phyloP scores from a whole-genome alignment of 2,888 invertebrate genomes.

The Tuberolachnus salignus region DNA sequence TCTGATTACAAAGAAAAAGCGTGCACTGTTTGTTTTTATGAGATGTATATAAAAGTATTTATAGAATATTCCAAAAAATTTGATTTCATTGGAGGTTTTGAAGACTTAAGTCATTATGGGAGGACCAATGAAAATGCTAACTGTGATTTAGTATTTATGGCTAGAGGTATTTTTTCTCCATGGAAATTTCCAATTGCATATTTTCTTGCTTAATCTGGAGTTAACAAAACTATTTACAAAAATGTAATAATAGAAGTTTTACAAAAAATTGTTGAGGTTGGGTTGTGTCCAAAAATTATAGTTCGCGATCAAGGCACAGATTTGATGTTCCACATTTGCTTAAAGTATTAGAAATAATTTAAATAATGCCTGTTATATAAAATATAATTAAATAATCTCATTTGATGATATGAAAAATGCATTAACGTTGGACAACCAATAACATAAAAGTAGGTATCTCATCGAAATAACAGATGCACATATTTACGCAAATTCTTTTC shows the following conservation, averaged over 20 bases:
- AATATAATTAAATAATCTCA: background rate
- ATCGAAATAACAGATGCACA: constrained; percentile 59
- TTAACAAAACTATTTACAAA: constrained; percentile 45
- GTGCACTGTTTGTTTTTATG: no score
- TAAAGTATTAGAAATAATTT: no score
- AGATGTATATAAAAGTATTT: constrained; percentile 12
- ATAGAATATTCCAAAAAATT: no score
- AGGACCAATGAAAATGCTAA: constrained; percentile 52
- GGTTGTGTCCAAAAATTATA: constrained; percentile 58
- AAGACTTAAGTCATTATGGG: no score
- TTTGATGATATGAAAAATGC: no score
- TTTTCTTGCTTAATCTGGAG: constrained; percentile 57
- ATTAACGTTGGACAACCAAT: constrained; percentile 56
- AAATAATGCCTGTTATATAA: no score
- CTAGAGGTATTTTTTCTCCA: constrained; percentile 58
- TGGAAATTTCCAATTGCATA: constrained; percentile 60
- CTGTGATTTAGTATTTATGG: constrained; percentile 59
- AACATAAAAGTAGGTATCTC: constrained; percentile 58
- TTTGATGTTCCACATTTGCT: no score
- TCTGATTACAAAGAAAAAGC: no score
- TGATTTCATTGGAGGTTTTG: no score
- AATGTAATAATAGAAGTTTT: constrained; percentile 50
- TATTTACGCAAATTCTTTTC: constrained; percentile 58
- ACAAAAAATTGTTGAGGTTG: constrained; percentile 33
- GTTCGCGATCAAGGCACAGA: constrained; percentile 59